Evolutionary conservation across 2,113 vertebrate genomes (phyloP).

Genomic region (Oplegnathus fasciatus): DNA sequence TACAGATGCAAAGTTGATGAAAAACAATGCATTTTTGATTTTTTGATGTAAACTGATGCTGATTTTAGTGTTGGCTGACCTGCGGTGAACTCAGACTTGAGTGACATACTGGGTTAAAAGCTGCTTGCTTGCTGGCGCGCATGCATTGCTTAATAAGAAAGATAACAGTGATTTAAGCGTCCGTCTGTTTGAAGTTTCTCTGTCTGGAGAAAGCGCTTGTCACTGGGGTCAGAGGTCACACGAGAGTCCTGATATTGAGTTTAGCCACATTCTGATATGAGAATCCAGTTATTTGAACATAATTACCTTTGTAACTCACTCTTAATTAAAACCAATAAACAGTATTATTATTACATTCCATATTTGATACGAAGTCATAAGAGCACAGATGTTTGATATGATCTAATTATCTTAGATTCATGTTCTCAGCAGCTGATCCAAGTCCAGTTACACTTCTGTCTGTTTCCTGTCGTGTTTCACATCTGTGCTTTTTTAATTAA

Average conservation of each 20-base stretch:
- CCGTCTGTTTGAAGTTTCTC: slow-evolving; percentile 23
- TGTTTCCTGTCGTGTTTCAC: neutral
- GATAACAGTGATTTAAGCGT: slow-evolving; percentile 26
- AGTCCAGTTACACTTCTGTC: neutral
- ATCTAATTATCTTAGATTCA: neutral
- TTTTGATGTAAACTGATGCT: neutral
- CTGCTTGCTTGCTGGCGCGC: neutral
- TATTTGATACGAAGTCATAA: neutral
- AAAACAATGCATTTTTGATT: neutral
- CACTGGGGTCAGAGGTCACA: slow-evolving; percentile 17
- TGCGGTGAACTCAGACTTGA: neutral
- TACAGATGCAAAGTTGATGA: neutral
- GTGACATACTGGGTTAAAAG: neutral
- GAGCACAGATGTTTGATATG: slow-evolving; percentile 17
- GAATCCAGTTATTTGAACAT: neutral
- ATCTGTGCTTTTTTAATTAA: slow-evolving; percentile 3
- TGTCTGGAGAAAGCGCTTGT: slow-evolving; percentile 1
- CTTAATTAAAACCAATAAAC: slow-evolving; percentile 12
- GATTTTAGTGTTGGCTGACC: neutral
- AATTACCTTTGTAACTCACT: slow-evolving; percentile 1
- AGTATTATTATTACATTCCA: neutral
- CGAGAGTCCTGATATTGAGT: neutral
- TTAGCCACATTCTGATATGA: neutral
- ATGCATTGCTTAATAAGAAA: slow-evolving; percentile 2
- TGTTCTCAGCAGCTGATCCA: slow-evolving; percentile 16